Base-by-base conservation (phyloP, 2,888 invertebrate genomes). In the Chymomyza caudatula region DNA sequence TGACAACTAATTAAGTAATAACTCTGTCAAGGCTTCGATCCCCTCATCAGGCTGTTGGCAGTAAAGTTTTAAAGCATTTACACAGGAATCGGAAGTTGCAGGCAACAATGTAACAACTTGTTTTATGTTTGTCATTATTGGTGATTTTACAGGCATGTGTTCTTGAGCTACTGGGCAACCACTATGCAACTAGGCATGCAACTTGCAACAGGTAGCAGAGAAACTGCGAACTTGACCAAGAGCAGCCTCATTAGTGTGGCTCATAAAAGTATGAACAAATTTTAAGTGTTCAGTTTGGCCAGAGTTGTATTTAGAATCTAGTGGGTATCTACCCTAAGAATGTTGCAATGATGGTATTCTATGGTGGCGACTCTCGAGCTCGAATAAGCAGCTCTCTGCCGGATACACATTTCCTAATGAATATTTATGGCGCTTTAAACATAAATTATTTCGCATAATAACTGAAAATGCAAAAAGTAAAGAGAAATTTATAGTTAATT, bases 121-220 rank as follows among this genome's bases (percentile, higher is more conserved):
- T 82, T 82, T 82, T 82, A 86, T 82, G 87, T 77, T 86, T 86
- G 77, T 83, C 87, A 86, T 82, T 82, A 82, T 82, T 77, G 75
- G 80, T 77, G 85, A 86, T 85, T 81, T 81, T 81, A 86, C 85
- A 85, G 76, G 70, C 86, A 85, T 78, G 69, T 78, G 69, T 73
- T 81, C 56, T 67, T 63, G 62, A 55, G 80, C 80, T 86, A 81
- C 80, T 59, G 80, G 71, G 65, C 61, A 56, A 49, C 60, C 15
- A 49, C 60, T 13, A 5, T 25, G 25, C 25, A 25, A 25, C 25
- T 4, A 5, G 3, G 23, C 23, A 23, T 6, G 47, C 15, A 13
- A 19, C 47, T 47, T 47, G 47, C 15, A 43, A 63, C 74, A 77
- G 74, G 77, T 77, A 74, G 77, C 77, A 64, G 65, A 8, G 2